Evolutionary conservation across 2,797 vertebrate genomes (phyloP), one percentile per base, ranked within the genome.

Genomic region (Erpetoichthys calabaricus): DNA sequence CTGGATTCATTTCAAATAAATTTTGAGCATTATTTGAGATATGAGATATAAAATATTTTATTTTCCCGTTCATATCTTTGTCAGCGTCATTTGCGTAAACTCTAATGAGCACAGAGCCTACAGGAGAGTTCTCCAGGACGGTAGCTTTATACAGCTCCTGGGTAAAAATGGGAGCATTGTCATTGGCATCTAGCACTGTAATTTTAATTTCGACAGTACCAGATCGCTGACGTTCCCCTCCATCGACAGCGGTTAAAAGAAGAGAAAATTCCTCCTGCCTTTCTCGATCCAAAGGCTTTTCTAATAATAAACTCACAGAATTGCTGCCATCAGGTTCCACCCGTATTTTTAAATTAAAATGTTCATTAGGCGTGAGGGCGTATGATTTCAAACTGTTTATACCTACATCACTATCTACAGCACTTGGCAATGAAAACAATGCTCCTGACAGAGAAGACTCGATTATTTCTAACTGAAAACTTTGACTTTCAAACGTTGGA

Each of bases 121-220:
- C 0, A 6, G 72, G 72, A 51, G 67, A 59, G 5, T 81, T 84
- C 69, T 86, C 84, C 9, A 58, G 60, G 9, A 86, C 51, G 61
- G 47, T 81, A 41, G 71, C 70, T 69, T 70, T 68, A 63, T 86
- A 86, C 4, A 74, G 55, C 3, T 65, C 56, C 62, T 82, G 73
- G 8, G 60, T 80, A 52, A 86, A 86, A 52, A 71, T 59, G 2
- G 83, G 82, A 44, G 70, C 71, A 60, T 85, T 82, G 67, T 87
- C 80, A 61, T 85, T 86, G 53, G 76, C 74, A 62, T 86, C 82
- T 0, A 72, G 65, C 47, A 82, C 71, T 45, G 10, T 68, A 42
- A 79, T 65, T 10, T 58, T 45, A n/a, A 80, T 67, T 45, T 67
- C 59, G 7, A 69, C 67, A 44, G 70, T 71, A 43, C 73, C 58